Evolutionary conservation across 1,140 invertebrate genomes (phyloP).

Genomic region (Batillaria attramentaria): DNA sequence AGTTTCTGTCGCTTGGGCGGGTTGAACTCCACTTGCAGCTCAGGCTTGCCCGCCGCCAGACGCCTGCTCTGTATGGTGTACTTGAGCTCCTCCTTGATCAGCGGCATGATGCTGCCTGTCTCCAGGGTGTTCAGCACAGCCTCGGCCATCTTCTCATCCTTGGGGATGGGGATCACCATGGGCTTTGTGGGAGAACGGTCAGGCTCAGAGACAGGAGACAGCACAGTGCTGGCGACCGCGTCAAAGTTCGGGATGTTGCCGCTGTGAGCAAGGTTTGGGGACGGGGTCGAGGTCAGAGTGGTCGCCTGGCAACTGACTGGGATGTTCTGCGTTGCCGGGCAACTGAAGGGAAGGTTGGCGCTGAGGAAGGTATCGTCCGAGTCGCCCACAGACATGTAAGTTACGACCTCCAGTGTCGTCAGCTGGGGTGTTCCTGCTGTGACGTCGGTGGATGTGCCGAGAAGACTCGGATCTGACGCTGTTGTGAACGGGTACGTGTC

Average conservation of each 20-base stretch:
- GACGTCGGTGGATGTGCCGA: too few relatives aligned
- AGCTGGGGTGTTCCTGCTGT: too few relatives aligned
- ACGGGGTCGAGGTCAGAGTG: not conserved
- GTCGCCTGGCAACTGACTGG: not conserved
- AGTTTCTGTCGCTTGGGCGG: slow-evolving; percentile 8
- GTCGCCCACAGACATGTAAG: not conserved
- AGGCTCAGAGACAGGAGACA: not conserved
- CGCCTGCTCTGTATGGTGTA: slow-evolving; percentile 90
- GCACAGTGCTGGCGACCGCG: too few relatives aligned
- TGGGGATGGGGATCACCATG: not conserved
- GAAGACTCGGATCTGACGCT: too few relatives aligned
- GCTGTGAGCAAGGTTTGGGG: not conserved
- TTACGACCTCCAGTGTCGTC: too few relatives aligned
- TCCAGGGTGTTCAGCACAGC: slow-evolving; percentile 45
- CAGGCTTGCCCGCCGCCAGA: slow-evolving; percentile 71
- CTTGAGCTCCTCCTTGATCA: slow-evolving; percentile 94
- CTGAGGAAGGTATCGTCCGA: not conserved
- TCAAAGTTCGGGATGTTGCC: too few relatives aligned
- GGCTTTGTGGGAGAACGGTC: not conserved
- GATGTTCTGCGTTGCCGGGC: too few relatives aligned
- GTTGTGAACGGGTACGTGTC: too few relatives aligned
- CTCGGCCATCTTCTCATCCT: slow-evolving; percentile 41
- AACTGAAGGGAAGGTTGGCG: slow-evolving; percentile 16
- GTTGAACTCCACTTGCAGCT: slow-evolving; percentile 57
- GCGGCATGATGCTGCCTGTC: slow-evolving; percentile 85